A percentile compares a stretch with the other conserved stretches of the same genome.
These are phyloP conservation scores for Eubasilissa splendida DNA, from an alignment of 2,888 invertebrate genomes.

Conservation along the genomic window DNA sequence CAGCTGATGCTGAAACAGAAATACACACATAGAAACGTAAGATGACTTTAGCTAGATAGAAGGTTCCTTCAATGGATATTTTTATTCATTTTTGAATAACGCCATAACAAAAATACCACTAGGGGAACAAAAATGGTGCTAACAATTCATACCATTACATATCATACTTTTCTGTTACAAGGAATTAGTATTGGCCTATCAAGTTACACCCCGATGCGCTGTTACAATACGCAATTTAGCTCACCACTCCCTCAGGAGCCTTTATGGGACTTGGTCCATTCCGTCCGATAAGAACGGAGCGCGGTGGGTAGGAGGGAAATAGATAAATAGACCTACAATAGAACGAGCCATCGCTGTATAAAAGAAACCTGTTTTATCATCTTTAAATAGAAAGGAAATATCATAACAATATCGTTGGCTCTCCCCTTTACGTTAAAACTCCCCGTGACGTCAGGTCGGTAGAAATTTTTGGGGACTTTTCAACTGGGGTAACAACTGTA, in stretches of 20 bases:
- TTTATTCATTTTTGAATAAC: no score
- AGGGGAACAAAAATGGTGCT: slow-evolving; percentile 30
- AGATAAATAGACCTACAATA: slow-evolving; percentile 21
- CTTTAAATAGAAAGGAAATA: slow-evolving; percentile 44
- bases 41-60: no score
- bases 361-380: slow-evolving; percentile 41
- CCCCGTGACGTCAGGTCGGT: slow-evolving; percentile 12
- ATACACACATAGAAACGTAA: no score
- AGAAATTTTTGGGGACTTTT: slow-evolving; percentile 12
- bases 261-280: slow-evolving; percentile 49
- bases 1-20: no score
- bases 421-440: slow-evolving; percentile 30
- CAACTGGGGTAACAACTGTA: background rate
- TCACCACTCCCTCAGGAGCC: slow-evolving; percentile 52
- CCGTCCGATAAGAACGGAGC: slow-evolving; percentile 21
- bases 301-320: slow-evolving; percentile 19
- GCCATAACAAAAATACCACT: no score
- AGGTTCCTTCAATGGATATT: no score
- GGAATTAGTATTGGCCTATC: slow-evolving; percentile 55
- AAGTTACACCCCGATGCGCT: slow-evolving; percentile 50
- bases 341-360: slow-evolving; percentile 32
- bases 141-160: slow-evolving; percentile 28
- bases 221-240: slow-evolving; percentile 56
- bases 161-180: slow-evolving; percentile 35
- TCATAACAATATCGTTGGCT: slow-evolving; percentile 40